A percentile compares a stretch with the other conserved stretches of the same genome.
These are phyloP conservation scores for Azemiops feae DNA, from an alignment of 2,113 vertebrate species.

Conservation along the genomic window DNA sequence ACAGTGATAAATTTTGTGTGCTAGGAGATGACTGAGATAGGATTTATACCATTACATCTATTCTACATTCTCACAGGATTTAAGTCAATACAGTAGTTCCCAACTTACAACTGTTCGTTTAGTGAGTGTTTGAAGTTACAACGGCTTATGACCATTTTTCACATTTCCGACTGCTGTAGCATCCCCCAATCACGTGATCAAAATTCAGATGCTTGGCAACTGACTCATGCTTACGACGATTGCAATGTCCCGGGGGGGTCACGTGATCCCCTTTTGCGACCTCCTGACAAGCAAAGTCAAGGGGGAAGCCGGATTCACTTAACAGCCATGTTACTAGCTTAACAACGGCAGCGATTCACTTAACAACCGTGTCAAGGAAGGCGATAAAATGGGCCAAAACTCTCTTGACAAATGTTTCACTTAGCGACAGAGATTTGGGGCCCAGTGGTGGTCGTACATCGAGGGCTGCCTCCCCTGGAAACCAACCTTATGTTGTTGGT, in stretches of 20 bases:
- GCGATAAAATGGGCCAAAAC: neutral
- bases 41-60: neutral
- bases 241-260: no score
- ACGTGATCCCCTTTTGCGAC: no score
- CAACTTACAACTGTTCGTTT: neutral
- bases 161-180: neutral
- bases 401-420: neutral
- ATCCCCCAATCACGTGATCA: neutral
- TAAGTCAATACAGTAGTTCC: neutral
- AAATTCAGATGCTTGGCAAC: neutral
- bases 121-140: neutral
- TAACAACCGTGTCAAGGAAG: neutral
- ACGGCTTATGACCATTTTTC: neutral
- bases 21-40: neutral
- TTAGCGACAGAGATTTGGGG: no score
- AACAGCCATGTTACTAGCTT: neutral
- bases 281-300: no score
- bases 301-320: no score
- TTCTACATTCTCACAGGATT: neutral
- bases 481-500: no score
- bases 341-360: neutral
- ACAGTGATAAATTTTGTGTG: neutral
- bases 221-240: neutral
- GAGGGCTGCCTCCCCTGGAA: neutral
- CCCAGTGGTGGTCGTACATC: neutral